Conservation (phyloP, 1,140 invertebrate species). For the Drosophila sproati region DNA sequence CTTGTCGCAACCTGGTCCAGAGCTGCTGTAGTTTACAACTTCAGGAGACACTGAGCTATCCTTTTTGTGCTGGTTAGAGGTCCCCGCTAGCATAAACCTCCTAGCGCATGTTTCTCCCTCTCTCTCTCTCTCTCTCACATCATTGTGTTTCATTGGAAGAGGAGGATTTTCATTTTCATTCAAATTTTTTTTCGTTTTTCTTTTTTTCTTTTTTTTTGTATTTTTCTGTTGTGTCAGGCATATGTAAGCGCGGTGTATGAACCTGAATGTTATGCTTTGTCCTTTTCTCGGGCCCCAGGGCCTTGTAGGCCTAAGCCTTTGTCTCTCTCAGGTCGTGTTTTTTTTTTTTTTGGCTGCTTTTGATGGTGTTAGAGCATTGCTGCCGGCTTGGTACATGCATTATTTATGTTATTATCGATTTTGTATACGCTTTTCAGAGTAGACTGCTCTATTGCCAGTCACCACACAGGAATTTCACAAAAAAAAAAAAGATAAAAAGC, state of each 20-base stretch:
- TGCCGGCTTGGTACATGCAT: constrained; percentile 60
- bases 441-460: constrained; percentile 37
- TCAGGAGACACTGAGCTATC: constrained; percentile 68
- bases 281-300: constrained; percentile 64
- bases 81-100: constrained; percentile 10
- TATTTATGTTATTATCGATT: constrained; percentile 83
- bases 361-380: constrained; percentile 12
- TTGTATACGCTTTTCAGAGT: constrained; percentile 62
- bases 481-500: constrained; percentile 36
- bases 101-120: constrained; percentile 7
- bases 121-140: constrained; percentile 17
- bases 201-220: background rate
- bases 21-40: constrained; percentile 52
- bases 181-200: constrained; percentile 40
- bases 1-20: constrained; percentile 47
- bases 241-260: constrained; percentile 55
- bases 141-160: constrained; percentile 38
- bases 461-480: background rate
- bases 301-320: constrained; percentile 68
- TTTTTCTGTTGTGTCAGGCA: constrained; percentile 59
- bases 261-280: constrained; percentile 51
- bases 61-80: constrained; percentile 65
- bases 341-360: constrained; percentile 18
- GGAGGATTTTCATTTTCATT: constrained; percentile 48
- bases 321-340: constrained; percentile 51